Conservation (phyloP, 2,797 vertebrate species). For the Danio choprae region DNA sequence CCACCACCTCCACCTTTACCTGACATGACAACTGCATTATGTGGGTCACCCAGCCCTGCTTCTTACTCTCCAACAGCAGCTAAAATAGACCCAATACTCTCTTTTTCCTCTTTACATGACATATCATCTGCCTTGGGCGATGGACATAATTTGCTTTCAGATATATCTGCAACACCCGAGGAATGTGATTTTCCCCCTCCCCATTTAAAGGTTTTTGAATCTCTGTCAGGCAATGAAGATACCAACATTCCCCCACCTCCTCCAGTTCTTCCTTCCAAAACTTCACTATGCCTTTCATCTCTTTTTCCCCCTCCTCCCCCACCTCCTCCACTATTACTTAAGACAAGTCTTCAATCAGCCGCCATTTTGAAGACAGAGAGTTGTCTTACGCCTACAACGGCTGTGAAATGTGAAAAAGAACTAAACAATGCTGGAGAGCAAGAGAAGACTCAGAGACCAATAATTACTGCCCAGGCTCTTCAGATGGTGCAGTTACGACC, state of each 20-base stretch:
- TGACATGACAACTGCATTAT: conserved; percentile 41
- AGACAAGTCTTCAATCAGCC: conserved; percentile 37
- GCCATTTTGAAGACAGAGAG: conserved; percentile 25
- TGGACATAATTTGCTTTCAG: conserved; percentile 47
- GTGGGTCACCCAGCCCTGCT: conserved; percentile 25
- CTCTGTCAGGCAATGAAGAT: conserved; percentile 29
- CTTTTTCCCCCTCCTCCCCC: conserved; percentile 47
- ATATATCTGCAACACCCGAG: conserved; percentile 24
- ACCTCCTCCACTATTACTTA: conserved; percentile 55
- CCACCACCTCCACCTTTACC: conserved; percentile 59
- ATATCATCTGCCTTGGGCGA: conserved; percentile 21
- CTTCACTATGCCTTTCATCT: conserved; percentile 56
- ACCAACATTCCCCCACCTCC: conserved; percentile 5
- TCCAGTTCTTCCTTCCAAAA: conserved; percentile 41
- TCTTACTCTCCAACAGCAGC: conserved; percentile 5
- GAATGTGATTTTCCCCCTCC: conserved; percentile 68
- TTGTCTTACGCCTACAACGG: conserved; percentile 5
- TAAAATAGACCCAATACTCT: conserved; percentile 1
- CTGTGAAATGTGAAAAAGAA: conserved; percentile 21
- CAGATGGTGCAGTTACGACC: conserved; percentile 86
- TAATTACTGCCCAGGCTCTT: conserved; percentile 86
- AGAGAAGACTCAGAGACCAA: conserved; percentile 68
- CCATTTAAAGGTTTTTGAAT: conserved; percentile 69
- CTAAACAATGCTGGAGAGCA: conserved; percentile 59
- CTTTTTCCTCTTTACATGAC: conserved; percentile 30